These are phyloP conservation scores for Pelosia muscerda DNA, from an alignment of 2,888 invertebrate genomes.

Conservation along the genomic window DNA sequence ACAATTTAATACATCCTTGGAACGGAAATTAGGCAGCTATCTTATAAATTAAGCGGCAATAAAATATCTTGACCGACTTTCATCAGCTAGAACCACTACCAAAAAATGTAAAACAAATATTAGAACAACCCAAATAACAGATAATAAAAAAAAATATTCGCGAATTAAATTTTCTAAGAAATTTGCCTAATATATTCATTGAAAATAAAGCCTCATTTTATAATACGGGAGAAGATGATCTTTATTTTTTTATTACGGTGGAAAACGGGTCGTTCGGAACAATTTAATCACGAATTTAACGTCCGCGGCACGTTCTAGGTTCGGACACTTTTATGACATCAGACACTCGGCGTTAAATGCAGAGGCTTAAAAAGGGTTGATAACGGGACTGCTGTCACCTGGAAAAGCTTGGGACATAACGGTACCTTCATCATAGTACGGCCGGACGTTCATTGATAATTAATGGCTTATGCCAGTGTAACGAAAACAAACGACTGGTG, in stretches of 20 bases:
- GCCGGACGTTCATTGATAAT: constrained; percentile 86
- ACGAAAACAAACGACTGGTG: constrained; percentile 86
- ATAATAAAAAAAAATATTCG: constrained; percentile 42
- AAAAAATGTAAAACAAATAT: constrained; percentile 25
- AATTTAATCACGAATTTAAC: constrained; percentile 83
- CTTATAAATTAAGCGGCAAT: constrained; percentile 16
- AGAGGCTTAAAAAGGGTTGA: constrained; percentile 86
- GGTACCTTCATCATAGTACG: constrained; percentile 82
- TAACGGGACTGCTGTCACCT: constrained; percentile 83
- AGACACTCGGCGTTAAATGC: constrained; percentile 84
- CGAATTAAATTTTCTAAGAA: constrained; percentile 50
- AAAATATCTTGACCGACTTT: neutral
- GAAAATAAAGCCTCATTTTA: constrained; percentile 56
- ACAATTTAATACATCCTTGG: constrained; percentile 7
- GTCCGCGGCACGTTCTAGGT: constrained; percentile 80
- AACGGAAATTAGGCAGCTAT: constrained; percentile 6
- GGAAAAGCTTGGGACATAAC: constrained; percentile 79
- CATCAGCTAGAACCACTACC: neutral
- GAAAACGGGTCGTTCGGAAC: constrained; percentile 71
- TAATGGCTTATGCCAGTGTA: constrained; percentile 84
- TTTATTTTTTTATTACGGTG: constrained; percentile 71
- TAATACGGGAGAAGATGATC: constrained; percentile 64
- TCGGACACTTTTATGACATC: constrained; percentile 86
- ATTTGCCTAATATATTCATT: constrained; percentile 57
- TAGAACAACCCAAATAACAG: constrained; percentile 35